These are phyloP conservation scores for Melozone crissalis DNA, from an alignment of 2,113 vertebrate genomes.

Conservation along the genomic window DNA sequence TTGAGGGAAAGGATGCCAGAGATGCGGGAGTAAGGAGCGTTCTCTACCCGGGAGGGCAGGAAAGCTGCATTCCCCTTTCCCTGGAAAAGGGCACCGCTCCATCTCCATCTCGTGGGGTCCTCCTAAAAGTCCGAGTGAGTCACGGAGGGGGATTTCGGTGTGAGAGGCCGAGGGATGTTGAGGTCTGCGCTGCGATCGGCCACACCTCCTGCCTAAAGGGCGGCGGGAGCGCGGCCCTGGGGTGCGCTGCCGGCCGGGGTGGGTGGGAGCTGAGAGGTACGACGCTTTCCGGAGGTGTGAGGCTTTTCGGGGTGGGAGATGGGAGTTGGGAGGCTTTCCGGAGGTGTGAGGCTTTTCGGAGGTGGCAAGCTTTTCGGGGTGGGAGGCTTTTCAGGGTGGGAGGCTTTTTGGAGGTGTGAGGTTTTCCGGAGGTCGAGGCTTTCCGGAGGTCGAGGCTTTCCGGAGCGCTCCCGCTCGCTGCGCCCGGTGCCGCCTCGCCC, in stretches of 20 bases:
- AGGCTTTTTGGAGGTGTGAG: not conserved
- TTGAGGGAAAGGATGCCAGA: no score
- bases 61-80: not conserved
- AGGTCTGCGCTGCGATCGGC: not conserved
- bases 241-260: not conserved
- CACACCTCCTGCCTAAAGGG: not conserved
- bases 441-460: not conserved
- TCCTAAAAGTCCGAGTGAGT: not conserved
- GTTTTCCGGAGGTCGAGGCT: not conserved
- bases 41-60: accelerated
- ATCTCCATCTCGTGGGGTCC: not conserved
- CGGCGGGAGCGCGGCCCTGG: not conserved
- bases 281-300: no score
- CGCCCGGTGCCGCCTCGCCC: accelerated
- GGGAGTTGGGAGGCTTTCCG: no score
- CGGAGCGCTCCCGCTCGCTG: not conserved
- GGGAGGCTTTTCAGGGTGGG: not conserved
- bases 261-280: not conserved
- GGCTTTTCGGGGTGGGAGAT: no score
- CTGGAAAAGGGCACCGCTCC: not conserved
- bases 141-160: accelerated
- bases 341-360: no score
- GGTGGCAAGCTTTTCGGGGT: not conserved
- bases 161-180: not conserved
- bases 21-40: accelerated